Percentiles rank a stretch among this genome's conserved stretches.
Evolutionary conservation across 2,113 vertebrate species (phyloP).

Genomic region (Ptilorrhoa leucosticta): DNA sequence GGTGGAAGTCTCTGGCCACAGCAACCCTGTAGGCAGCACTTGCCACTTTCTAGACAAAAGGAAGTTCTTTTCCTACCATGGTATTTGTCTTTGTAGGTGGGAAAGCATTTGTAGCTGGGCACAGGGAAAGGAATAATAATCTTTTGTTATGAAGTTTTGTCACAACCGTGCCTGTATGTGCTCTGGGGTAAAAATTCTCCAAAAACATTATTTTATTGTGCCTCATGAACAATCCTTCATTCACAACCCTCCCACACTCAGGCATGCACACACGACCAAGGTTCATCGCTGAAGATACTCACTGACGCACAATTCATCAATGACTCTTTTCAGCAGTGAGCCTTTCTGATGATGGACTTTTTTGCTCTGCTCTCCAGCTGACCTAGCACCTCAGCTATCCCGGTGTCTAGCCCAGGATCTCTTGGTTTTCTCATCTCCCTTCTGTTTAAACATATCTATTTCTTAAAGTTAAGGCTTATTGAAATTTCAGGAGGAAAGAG

Average conservation of each 20-base stretch:
- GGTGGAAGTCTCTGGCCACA: background rate
- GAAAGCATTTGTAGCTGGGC: background rate
- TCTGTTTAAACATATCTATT: slow-evolving; percentile 9
- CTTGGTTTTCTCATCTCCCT: slow-evolving; percentile 18
- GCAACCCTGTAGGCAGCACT: background rate
- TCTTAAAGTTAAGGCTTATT: background rate
- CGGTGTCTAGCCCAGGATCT: background rate
- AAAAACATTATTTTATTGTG: slow-evolving; percentile 14
- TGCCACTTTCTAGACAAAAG: background rate
- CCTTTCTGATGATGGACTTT: background rate
- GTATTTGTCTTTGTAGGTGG: slow-evolving; percentile 4
- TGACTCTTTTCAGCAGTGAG: background rate
- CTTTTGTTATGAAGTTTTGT: background rate
- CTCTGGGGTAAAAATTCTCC: background rate
- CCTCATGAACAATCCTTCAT: background rate
- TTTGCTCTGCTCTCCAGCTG: background rate
- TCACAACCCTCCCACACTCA: background rate
- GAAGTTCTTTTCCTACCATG: background rate
- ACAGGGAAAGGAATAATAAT: background rate
- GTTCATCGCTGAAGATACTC: background rate
- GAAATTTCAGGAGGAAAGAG: slow-evolving; percentile 14
- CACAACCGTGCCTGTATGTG: background rate
- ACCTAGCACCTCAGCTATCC: background rate
- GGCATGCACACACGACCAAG: background rate
- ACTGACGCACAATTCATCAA: background rate